Evolutionary conservation across 1,140 invertebrate species (phyloP).

Genomic region (Ptiloglossa arizonensis): DNA sequence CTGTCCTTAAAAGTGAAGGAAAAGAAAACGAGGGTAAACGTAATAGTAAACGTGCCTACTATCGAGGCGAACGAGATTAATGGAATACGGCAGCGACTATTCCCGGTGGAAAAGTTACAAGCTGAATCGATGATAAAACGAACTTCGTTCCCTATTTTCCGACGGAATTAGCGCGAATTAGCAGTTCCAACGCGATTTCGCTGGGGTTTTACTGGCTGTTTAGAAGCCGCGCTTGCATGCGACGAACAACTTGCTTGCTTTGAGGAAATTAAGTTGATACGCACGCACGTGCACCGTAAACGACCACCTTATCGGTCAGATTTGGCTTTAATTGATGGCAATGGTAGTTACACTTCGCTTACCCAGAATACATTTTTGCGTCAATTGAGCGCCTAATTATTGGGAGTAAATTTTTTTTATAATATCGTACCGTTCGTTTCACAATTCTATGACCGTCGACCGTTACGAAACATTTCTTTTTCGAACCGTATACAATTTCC

Average conservation of each 20-base stretch:
- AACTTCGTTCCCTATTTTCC: slow-evolving; percentile 29
- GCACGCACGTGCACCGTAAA: slow-evolving; percentile 14
- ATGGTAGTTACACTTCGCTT: background rate
- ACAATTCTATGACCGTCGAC: too few relatives aligned
- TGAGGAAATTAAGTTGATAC: slow-evolving; percentile 41
- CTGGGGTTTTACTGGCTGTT: slow-evolving; percentile 39
- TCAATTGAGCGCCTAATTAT: too few relatives aligned
- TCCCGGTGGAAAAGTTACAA: background rate
- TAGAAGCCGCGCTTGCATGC: slow-evolving; percentile 42
- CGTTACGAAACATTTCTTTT: too few relatives aligned
- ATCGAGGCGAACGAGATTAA: slow-evolving; percentile 21
- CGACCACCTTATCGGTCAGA: background rate
- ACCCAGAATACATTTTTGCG: background rate
- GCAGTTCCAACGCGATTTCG: slow-evolving; percentile 33
- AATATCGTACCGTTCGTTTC: too few relatives aligned
- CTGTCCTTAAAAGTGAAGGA: background rate
- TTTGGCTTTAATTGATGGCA: slow-evolving; percentile 11
- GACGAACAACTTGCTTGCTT: slow-evolving; percentile 45
- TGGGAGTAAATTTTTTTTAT: too few relatives aligned
- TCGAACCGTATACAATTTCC: too few relatives aligned
- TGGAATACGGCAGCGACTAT: background rate
- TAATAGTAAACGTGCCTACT: background rate
- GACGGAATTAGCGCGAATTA: slow-evolving; percentile 48
- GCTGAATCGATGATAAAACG: slow-evolving; percentile 22
- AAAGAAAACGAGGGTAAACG: background rate